These are phyloP conservation scores for Mastomys natalensis DNA, from an alignment of 2,113 vertebrate species.

Conservation along the genomic window DNA sequence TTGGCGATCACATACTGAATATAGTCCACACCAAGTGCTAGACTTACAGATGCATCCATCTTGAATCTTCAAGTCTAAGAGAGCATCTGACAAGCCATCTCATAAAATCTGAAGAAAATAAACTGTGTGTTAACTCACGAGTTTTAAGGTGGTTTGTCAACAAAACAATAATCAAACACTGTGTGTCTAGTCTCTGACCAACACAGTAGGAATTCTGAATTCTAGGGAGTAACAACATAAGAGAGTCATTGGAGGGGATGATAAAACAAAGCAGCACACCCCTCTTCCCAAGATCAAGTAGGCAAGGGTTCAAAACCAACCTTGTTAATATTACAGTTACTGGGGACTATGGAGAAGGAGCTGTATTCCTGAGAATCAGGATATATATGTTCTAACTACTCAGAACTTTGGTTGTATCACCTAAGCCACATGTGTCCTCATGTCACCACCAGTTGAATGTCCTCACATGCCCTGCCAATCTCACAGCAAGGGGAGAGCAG, in stretches of 20 bases:
- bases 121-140: not conserved
- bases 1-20: not conserved
- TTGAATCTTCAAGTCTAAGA: not conserved
- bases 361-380: not conserved
- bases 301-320: not conserved
- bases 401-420: not conserved
- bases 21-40: too few species aligned
- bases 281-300: not conserved
- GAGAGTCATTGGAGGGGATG: not conserved
- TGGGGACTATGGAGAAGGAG: not conserved
- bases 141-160: not conserved
- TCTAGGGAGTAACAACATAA: not conserved
- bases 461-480: not conserved
- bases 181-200: not conserved
- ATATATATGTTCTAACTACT: not conserved
- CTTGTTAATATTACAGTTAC: not conserved
- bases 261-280: not conserved
- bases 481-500: not conserved
- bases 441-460: constrained; percentile 13
- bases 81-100: not conserved
- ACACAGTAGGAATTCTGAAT: not conserved
- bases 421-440: not conserved
- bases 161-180: not conserved
- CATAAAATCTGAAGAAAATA: not conserved
- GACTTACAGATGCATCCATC: not conserved